Evolutionary conservation across 2,888 invertebrate species (phyloP), one percentile per base, ranked within the genome.

Genomic region (Eulithis testata): DNA sequence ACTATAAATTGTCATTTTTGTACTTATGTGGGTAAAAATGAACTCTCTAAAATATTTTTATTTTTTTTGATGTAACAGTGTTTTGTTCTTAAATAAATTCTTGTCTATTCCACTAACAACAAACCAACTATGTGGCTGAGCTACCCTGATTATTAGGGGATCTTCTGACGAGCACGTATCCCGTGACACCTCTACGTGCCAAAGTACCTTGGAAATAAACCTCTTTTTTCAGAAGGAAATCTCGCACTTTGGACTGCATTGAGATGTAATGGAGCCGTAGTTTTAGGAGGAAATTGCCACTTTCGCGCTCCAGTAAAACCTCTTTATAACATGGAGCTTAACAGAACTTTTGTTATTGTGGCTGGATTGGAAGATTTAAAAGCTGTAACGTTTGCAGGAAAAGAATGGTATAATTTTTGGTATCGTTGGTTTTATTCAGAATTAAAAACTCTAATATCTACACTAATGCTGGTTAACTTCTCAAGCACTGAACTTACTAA

Each of bases 101-200:
- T 40, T 11, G 40, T 40, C 40, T 40, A 8, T 9, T 8, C 8
- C 40, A 40, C 37, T n/a, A 44, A 31, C 31, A 31, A 31, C 31
- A 21, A 21, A 21, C n/a, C n/a, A 60, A 60, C 51, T 52, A 52
- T 60, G 45, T 37, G 44, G 45, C 53, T 60, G 14, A 55, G 44
- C 44, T 55, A 44, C 45, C 44, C 51, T 45, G 14, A 52, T 8
- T 21, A 47, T 54, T 53, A 37, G 27, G 60, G 54, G 45, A n/a
- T 31, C 12, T 14, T 27, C 40, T 63, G 68, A 65, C 68, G 68
- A 69, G 72, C 71, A 72, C 73, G 74, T 74, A 68, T 68, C 60
- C 67, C 63, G 73, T 75, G 77, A 77, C 81, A 78, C 75, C 75
- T 77, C 74, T 79, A 82, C 83, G 82, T 83, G 82, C 81, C 81